Conservation (phyloP, 2,888 invertebrate genomes). For the Terebella lapidaria region DNA sequence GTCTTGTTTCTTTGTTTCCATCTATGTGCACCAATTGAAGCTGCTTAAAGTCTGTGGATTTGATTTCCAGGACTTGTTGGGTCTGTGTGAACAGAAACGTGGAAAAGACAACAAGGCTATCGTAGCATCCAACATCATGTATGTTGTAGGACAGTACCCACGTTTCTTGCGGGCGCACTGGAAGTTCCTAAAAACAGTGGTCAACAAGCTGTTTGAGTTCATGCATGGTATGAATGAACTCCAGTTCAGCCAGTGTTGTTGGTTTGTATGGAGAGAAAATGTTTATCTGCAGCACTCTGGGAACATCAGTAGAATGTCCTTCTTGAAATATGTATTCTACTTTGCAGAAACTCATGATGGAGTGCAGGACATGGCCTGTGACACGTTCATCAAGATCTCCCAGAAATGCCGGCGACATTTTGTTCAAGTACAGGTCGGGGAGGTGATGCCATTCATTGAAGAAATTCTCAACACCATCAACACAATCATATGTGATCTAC, state of each 20-base stretch:
- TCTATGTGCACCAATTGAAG: too few species aligned
- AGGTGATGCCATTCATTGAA: conserved; percentile 95
- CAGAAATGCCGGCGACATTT: conserved; percentile 97
- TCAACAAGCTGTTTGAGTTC: conserved; percentile 99
- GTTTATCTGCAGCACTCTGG: too few species aligned
- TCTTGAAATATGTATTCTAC: too few species aligned
- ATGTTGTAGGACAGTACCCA: conserved; percentile 99
- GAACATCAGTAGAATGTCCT: too few species aligned
- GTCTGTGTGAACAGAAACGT: conserved; percentile 89
- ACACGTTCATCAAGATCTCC: conserved; percentile 99
- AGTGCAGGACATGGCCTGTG: conserved; percentile 99
- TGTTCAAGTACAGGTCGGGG: conserved; percentile 90
- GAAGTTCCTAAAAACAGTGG: conserved; percentile 99
- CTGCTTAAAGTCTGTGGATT: too few species aligned
- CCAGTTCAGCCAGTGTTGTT: not conserved
- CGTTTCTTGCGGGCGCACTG: conserved; percentile 97
- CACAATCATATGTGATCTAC: conserved; percentile 96
- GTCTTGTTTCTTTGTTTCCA: not conserved
- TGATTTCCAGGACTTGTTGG: conserved; percentile 81
- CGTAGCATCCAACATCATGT: conserved; percentile 99
- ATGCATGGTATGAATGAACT: conserved; percentile 79
- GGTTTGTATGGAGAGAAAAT: not conserved
- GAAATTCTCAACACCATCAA: conserved; percentile 95
- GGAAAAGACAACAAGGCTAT: conserved; percentile 99
- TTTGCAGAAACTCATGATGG: conserved; percentile 92